Evolutionary conservation across 2,797 vertebrate species (phyloP), one percentile per base, ranked within the genome.

Genomic region (Muscicapa comitata): DNA sequence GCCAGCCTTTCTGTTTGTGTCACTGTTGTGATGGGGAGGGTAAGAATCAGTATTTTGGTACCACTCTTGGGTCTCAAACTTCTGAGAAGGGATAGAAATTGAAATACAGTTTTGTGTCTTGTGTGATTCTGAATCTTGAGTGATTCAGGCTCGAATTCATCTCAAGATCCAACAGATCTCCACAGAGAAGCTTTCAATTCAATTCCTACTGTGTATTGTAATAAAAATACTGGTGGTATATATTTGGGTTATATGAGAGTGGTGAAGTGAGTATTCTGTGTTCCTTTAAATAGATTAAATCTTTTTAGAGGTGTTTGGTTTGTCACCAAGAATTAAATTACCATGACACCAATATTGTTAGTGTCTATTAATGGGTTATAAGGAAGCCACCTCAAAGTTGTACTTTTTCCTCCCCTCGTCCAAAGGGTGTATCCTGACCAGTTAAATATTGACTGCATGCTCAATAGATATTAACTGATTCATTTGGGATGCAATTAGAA

Each of bases 401-500:
- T 61, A 31, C 1, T 67, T 38, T 45, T 73, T 43, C 8, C 6
- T 74, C 11, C 28, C 13, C 8, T 72, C 3, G 17, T 68, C 26
- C 13, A 20, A 40, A 51, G 13, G 23, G 15, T 42, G 18, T 70
- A 13, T 37, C n/a, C 58, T 83, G 67, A 58, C 35, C 54, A 54
- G 65, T 90, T 75, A 82, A 87, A 65, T 91, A 66, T 40, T 82
- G 61, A 43, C 45, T 81, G 43, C 7, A 5, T 72, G 26, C 43
- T 78, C 93, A 94, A 92, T 91, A 88, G 62, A 29, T 91, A 88
- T 62, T 86, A 90, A 43, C 72, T 75, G 89, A 33, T 40, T 87
- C 89, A 78, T 95, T 90, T 81, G 72, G 81, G 81, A 80, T 92
- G 21, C 54, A 62, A 45, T 93, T 95, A 95, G 70, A 90, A 88